Evolutionary conservation across 2,888 invertebrate genomes (phyloP).

Genomic region (Acleris holmiana): DNA sequence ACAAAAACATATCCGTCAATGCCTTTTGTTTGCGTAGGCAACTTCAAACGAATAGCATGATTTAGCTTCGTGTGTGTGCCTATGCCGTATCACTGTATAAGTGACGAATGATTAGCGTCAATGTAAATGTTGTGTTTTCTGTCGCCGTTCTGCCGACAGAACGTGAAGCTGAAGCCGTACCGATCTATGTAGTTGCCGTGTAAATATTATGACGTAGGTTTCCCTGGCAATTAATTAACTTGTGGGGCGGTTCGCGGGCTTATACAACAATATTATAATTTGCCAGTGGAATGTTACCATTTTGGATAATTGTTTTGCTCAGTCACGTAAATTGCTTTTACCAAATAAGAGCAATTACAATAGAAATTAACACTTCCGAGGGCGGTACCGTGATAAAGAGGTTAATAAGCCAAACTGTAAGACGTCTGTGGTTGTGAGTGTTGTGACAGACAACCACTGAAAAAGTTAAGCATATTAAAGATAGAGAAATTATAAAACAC

Average conservation of each 20-base stretch:
- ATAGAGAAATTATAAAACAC: no score
- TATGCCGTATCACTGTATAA: slow-evolving; percentile 1
- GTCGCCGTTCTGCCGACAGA: slow-evolving; percentile 8
- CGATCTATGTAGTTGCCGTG: slow-evolving; percentile 18
- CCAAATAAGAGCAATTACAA: no score
- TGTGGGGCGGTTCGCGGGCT: no score
- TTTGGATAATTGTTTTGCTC: neutral
- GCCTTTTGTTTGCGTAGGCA: slow-evolving; percentile 23
- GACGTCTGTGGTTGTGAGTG: no score
- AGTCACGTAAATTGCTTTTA: no score
- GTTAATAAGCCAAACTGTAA: no score
- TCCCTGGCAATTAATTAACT: slow-evolving; percentile 8
- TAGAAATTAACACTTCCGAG: no score
- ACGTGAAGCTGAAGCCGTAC: slow-evolving; percentile 10
- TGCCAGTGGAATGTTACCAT: neutral
- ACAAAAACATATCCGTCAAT: slow-evolving; percentile 24
- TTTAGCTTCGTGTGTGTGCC: slow-evolving; percentile 4
- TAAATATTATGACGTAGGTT: slow-evolving; percentile 24
- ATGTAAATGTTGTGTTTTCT: slow-evolving; percentile 23
- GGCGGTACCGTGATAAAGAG: no score
- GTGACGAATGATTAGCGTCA: slow-evolving; percentile 29
- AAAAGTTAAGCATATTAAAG: no score
- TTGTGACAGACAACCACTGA: no score
- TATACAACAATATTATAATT: neutral
- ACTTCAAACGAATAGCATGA: slow-evolving; percentile 30